Base-by-base conservation (phyloP, 35 echinoderm and acorn worm species). In the Holothuria glaberrima region DNA sequence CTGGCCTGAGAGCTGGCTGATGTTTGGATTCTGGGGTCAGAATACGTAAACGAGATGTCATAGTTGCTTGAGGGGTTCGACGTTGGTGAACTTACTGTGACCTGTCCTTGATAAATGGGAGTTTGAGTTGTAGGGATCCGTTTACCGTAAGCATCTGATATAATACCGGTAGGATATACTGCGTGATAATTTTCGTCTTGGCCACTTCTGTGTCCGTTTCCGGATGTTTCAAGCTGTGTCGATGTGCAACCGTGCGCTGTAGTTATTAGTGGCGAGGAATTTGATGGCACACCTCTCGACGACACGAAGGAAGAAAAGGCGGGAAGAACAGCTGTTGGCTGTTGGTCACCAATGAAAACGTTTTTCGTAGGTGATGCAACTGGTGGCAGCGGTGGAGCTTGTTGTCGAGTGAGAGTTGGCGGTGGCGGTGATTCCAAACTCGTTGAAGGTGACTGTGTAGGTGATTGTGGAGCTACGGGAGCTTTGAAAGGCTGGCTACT, bases 341-440 rank as follows among this genome's bases (percentile, higher is more conserved):
- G 27, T 70, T 70, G 26, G 33, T 70, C 67, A 70, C 33, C 33
- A 29, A 32, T 16, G 26, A 32, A 14, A 4, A n/a, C 0, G 26
- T 27, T 25, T 12, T 70, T 70, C 14, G 26, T 70, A 25, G 67
- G 26, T 16, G 33, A 26, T 17, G 16, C 4, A 4, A 32, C 26
- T 71, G 68, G 21, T 28, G 75, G 6, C 75, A 80, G 14, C 20
- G 29, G 75, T 29, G 75, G 36, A 4, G 45, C 38, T 56, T 80
- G 75, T 21, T 17, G 68, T 27, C 33, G 75, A 6, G 75, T 56
- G 22, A 21, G 2, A 24, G 22, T 30, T 44, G 79, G 48, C 32
- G 57, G 48, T 19, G 79, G 79, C 54, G 79, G 79, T 27, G 79
- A 82, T 6, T 82, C 79, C 50, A 82, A 26, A 32, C 79, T 82